These are phyloP conservation scores for Alosa alosa DNA, from an alignment of 2,113 vertebrate species.

Conservation along the genomic window DNA sequence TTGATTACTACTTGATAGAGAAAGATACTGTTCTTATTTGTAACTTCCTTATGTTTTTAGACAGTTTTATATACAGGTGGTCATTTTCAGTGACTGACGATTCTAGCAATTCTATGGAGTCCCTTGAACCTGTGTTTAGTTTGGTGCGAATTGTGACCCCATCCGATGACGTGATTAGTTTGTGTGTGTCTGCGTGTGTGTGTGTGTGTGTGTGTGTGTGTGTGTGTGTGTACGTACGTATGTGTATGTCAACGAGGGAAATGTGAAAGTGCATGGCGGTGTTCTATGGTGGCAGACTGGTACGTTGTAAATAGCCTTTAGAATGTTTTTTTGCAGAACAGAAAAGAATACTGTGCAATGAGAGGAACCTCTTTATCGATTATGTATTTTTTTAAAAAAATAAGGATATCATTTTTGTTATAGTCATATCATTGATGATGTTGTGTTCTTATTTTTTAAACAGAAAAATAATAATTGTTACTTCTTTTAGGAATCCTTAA, in stretches of 20 bases:
- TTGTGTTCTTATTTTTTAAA: conserved; percentile 41
- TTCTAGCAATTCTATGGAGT: background rate
- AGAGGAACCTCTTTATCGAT: conserved; percentile 33
- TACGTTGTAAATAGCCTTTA: conserved; percentile 45
- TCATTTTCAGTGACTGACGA: background rate
- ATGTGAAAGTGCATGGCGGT: conserved; percentile 28
- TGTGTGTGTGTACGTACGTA: conserved; percentile 26
- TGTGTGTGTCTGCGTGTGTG: conserved; percentile 31
- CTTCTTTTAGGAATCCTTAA: conserved; percentile 27
- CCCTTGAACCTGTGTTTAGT: background rate
- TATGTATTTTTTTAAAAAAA: conserved; percentile 31
- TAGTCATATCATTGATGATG: conserved; percentile 34
- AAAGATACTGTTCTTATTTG: background rate
- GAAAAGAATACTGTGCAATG: conserved; percentile 43
- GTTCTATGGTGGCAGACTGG: conserved; percentile 41
- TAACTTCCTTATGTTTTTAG: background rate
- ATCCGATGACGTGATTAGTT: background rate
- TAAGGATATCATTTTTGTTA: conserved; percentile 36
- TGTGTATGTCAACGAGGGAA: conserved; percentile 17
- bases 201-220: conserved; percentile 30
- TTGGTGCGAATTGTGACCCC: background rate
- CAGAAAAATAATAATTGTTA: conserved; percentile 20
- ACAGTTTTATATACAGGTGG: background rate
- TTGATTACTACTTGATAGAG: background rate
- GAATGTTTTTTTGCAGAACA: conserved; percentile 33